These are phyloP conservation scores for Paracanthobrama guichenoti DNA, from an alignment of 2,113 vertebrate species.

Conservation along the genomic window DNA sequence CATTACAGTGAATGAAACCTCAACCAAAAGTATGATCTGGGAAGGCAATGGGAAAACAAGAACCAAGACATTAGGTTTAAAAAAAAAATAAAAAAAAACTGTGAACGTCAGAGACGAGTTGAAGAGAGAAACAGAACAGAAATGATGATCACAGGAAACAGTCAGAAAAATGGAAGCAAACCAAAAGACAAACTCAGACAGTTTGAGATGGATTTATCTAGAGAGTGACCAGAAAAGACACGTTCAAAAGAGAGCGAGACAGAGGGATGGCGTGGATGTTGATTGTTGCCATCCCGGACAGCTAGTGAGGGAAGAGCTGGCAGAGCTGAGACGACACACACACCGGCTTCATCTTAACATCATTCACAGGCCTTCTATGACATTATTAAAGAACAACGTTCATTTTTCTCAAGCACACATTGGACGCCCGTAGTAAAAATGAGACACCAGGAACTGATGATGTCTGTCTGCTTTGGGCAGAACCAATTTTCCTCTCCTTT, in stretches of 20 bases:
- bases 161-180: constrained; percentile 32
- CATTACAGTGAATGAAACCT: constrained; percentile 8
- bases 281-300: constrained; percentile 23
- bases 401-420: constrained; percentile 36
- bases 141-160: constrained; percentile 36
- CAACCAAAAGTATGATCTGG: constrained; percentile 9
- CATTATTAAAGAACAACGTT: constrained; percentile 53
- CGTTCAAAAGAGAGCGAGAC: constrained; percentile 20
- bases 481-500: constrained; percentile 5
- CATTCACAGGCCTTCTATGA: constrained; percentile 57
- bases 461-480: constrained; percentile 34
- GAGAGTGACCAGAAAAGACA: background rate
- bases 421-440: constrained; percentile 23
- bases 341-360: constrained; percentile 53
- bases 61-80: constrained; percentile 13
- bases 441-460: constrained; percentile 1
- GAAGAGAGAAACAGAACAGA: constrained; percentile 33
- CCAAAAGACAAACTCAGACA: constrained; percentile 20
- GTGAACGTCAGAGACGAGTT: constrained; percentile 29
- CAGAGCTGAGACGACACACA: constrained; percentile 23
- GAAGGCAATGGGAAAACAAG: constrained; percentile 26
- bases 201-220: constrained; percentile 35
- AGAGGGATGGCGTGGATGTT: constrained; percentile 3
- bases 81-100: too few relatives aligned
- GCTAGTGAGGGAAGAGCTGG: constrained; percentile 43